These are phyloP conservation scores for Aproaerema taeniolella DNA, from an alignment of 2,888 invertebrate species.

Conservation along the genomic window DNA sequence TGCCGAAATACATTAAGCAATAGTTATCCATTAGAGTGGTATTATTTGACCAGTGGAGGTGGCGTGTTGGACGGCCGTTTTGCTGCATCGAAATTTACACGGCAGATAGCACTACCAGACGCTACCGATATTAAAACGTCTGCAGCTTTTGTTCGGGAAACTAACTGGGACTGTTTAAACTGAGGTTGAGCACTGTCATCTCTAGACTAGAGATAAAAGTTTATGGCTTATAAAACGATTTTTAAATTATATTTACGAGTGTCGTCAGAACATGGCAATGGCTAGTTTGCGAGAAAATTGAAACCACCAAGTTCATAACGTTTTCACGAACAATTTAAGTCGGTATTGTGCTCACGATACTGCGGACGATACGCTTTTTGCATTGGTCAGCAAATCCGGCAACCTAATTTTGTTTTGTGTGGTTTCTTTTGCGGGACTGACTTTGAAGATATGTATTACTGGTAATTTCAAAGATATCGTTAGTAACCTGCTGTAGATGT, in stretches of 20 bases:
- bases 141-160: constrained; percentile 67
- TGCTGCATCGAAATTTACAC: constrained; percentile 62
- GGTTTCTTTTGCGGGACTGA: too few relatives aligned
- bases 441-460: too few relatives aligned
- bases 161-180: constrained; percentile 60
- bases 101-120: constrained; percentile 56
- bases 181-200: constrained; percentile 49
- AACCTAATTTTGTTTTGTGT: constrained; percentile 58
- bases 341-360: constrained; percentile 60
- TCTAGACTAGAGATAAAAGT: constrained; percentile 65
- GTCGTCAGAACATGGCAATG: constrained; percentile 65
- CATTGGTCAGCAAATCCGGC: constrained; percentile 54
- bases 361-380: constrained; percentile 59
- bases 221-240: constrained; percentile 76
- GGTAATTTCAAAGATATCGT: too few relatives aligned
- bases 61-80: constrained; percentile 65
- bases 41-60: constrained; percentile 72
- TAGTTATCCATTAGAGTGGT: constrained; percentile 68
- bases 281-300: constrained; percentile 71
- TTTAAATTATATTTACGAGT: constrained; percentile 75
- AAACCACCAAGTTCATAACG: constrained; percentile 70
- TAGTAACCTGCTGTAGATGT: too few relatives aligned
- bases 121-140: constrained; percentile 70
- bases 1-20: constrained; percentile 70
- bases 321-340: constrained; percentile 74